A percentile compares a stretch with the other conserved stretches of the same genome.
phyloP scores from a whole-genome alignment of 1,140 invertebrate species.

The Plectrocnemia conspersa region DNA sequence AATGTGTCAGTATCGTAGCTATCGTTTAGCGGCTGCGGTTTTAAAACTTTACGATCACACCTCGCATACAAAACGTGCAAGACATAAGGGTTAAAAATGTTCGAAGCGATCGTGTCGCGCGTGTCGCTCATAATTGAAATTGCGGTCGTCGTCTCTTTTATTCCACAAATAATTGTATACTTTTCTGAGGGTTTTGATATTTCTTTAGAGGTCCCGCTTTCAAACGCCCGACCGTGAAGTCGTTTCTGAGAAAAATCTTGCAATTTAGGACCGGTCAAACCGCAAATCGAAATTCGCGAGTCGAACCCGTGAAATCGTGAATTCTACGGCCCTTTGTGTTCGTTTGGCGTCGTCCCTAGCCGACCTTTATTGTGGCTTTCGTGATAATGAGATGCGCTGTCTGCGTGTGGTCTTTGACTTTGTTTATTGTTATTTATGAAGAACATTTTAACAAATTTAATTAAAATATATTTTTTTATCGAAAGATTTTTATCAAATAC shows the following conservation, averaged over 20 bases:
- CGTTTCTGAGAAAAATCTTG: no score
- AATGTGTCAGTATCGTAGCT: not conserved
- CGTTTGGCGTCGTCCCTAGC: no score
- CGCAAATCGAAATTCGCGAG: not conserved
- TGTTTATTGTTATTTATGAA: no score
- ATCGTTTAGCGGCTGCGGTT: not conserved
- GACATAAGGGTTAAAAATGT: no score
- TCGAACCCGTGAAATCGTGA: not conserved
- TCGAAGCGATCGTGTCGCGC: slow-evolving; percentile 4
- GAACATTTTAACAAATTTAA: no score
- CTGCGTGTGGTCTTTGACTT: no score
- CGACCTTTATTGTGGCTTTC: no score
- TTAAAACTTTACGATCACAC: not conserved
- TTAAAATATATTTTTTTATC: no score
- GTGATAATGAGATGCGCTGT: no score
- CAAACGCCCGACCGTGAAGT: not conserved
- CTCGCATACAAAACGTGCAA: no score
- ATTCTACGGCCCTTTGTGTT: not conserved
- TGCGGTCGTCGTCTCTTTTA: slow-evolving; percentile 8
- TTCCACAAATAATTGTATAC: not conserved
- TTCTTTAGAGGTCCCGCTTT: not conserved
- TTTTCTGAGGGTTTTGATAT: slow-evolving; percentile 3
- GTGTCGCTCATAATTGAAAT: slow-evolving; percentile 19
- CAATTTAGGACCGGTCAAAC: no score
- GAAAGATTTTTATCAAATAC: no score